Evolutionary conservation across 2,113 vertebrate species (phyloP).

Genomic region (Aptenodytes patagonicus): DNA sequence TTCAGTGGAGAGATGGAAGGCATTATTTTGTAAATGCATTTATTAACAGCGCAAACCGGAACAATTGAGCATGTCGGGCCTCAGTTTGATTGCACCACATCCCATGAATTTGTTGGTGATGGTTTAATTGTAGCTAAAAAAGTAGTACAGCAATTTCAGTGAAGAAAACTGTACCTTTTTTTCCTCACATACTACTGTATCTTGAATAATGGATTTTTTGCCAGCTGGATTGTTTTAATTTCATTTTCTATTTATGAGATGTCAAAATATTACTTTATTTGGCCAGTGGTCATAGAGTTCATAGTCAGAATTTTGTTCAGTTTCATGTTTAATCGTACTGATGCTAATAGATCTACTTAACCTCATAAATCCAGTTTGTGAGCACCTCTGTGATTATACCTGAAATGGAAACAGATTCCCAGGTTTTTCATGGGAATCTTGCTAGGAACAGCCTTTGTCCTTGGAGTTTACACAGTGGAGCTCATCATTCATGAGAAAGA

Average conservation of each 20-base stretch:
- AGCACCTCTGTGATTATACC: neutral
- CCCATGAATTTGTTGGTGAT: neutral
- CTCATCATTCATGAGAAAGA: neutral
- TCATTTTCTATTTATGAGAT: neutral
- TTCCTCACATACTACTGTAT: neutral
- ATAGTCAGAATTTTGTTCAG: neutral
- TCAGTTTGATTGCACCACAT: neutral
- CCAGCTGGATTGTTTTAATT: neutral
- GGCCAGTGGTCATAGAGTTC: neutral
- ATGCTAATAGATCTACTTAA: neutral
- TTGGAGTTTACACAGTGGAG: neutral
- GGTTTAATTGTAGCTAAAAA: slow-evolving; percentile 14
- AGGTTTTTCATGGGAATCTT: neutral
- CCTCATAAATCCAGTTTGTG: neutral
- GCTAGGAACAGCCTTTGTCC: neutral
- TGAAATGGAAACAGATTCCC: neutral
- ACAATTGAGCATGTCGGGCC: neutral
- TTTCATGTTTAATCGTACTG: neutral
- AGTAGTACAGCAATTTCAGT: neutral
- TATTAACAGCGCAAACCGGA: slow-evolving; percentile 4
- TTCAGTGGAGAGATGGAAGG: slow-evolving; percentile 43
- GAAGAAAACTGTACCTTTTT: neutral
- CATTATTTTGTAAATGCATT: slow-evolving; percentile 34
- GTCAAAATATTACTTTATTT: neutral
- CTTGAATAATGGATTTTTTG: neutral